Base-by-base conservation (phyloP, 2,888 invertebrate genomes). In the Villa cingulata region DNA sequence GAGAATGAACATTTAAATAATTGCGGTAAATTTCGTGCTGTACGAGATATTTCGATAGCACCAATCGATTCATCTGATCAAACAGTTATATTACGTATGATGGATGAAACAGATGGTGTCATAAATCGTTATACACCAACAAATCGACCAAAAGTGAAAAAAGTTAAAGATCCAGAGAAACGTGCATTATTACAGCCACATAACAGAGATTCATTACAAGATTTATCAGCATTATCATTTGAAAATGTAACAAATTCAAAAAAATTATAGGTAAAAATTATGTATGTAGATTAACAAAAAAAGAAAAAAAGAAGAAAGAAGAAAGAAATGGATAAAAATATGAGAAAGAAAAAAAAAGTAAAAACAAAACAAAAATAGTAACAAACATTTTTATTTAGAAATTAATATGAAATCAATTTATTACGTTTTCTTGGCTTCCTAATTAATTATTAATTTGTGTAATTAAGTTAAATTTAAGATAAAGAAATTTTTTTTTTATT, bases 1-100 rank as follows among this genome's bases (percentile, higher is more conserved):
- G 98, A 98, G 73, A 98, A 98, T 74, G 98, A 98, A 65, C 98
- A 98, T 68, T 73, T 98, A 37, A 98, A 98, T 73, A 99, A 98
- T 72, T 97, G 97, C 72, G 98, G 98, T 67, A 87, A 89, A 72
- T 98, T 98, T 76, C 76, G 98, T 60, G 98, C 98, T 10, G 97
- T 98, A 1, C 74, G 98, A 6, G 98, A 98, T 70, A 98, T 98
- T 53, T 91, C 90, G 0, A 90, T 95, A 43, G 92, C 91, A 39
- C 94, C 94, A 2, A 77, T 94, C 42, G 87, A 92, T 70, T 88
- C 91, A 38, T 89, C 89, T 9, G 94, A 95, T 74, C 92, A 94
- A 68, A 83, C 82, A 3, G 76, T 83, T 55, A 89, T 92, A 53
- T 71, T 94, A 16, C 78, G 87, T 42, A 92, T 95, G 90, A 96